Conservation (phyloP, 2,888 invertebrate genomes). For the Drosophila neotestacea region DNA sequence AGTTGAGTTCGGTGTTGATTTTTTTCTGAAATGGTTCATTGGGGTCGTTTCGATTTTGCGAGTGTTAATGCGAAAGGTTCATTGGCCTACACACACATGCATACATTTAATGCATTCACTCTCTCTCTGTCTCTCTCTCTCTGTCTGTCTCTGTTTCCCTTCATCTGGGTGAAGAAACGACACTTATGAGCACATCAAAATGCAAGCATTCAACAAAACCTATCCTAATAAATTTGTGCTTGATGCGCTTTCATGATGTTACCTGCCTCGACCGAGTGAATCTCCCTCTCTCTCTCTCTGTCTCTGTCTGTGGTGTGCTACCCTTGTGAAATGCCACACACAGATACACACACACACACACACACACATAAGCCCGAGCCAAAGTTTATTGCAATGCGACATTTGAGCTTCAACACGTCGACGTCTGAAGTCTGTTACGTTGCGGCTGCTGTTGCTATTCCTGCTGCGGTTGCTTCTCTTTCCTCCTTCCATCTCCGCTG, state of each 20-base stretch:
- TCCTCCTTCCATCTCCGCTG: conserved; percentile 12
- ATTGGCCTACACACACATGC: conserved; percentile 56
- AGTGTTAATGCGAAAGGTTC: conserved; percentile 50
- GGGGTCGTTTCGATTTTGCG: conserved; percentile 29
- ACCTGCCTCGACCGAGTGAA: conserved; percentile 57
- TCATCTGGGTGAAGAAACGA: conserved; percentile 12
- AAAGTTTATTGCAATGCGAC: conserved; percentile 79
- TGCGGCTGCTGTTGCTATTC: conserved; percentile 47
- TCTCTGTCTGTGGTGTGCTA: conserved; percentile 36
- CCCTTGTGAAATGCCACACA: conserved; percentile 68
- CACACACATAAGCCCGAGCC: conserved; percentile 36
- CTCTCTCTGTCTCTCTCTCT: neutral
- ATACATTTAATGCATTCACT: conserved; percentile 30
- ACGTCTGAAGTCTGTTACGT: conserved; percentile 73
- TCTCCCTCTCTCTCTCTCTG: neutral
- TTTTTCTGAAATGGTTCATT: conserved; percentile 23
- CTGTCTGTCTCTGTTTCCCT: neutral
- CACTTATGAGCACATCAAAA: conserved; percentile 71
- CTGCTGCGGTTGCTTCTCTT: conserved; percentile 44
- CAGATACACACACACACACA: conserved; percentile 27
- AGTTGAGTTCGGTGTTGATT: conserved; percentile 17
- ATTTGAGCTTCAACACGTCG: conserved; percentile 78
- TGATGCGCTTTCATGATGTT: conserved; percentile 78
- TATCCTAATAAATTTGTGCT: conserved; percentile 81
- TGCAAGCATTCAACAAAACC: conserved; percentile 76